These are phyloP conservation scores for Spilogale gracilis DNA, from an alignment of 2,113 vertebrate species.

Conservation along the genomic window DNA sequence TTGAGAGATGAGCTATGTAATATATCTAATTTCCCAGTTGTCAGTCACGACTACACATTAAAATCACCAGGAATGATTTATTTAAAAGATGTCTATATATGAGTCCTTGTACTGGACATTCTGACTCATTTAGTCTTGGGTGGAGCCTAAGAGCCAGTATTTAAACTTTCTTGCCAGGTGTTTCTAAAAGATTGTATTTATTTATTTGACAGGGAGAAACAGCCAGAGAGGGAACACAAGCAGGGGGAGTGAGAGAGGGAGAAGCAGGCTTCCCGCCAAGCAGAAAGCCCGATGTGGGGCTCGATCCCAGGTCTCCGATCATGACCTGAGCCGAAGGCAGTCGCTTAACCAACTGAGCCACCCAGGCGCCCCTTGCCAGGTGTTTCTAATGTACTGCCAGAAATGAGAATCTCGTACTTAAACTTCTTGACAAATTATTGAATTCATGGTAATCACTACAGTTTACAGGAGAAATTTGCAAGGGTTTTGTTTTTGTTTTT, in stretches of 20 bases:
- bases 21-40: background rate
- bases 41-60: background rate
- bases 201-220: no score
- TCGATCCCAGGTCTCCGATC: no score
- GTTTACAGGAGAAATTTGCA: background rate
- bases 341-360: no score
- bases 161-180: background rate
- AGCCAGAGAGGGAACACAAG: no score
- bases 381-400: background rate
- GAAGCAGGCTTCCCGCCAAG: no score
- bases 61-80: background rate
- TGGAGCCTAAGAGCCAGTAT: background rate
- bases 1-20: background rate
- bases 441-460: background rate
- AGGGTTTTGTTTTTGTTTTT: background rate
- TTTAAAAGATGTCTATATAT: background rate
- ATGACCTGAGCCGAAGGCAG: no score
- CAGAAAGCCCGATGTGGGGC: no score
- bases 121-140: background rate
- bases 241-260: no score
- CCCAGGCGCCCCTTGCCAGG: background rate
- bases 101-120: background rate
- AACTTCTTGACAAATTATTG: background rate
- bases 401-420: background rate
- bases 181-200: background rate